phyloP scores from a whole-genome alignment of 35 echinoderm and acorn worm species.

The Heliocidaris tuberculata region DNA sequence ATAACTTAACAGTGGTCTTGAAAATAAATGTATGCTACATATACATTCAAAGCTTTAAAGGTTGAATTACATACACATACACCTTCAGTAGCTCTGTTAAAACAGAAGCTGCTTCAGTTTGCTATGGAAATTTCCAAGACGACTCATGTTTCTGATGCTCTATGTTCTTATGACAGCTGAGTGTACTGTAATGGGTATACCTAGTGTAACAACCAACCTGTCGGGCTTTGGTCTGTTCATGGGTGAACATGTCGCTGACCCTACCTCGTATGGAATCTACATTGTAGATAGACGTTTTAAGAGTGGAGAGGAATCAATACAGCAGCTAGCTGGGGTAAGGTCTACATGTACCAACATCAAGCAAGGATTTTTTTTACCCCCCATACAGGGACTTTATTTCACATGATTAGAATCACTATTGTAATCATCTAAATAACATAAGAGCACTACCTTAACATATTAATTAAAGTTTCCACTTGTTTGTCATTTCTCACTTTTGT shows the following conservation, averaged over 20 bases:
- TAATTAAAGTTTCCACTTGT: no score
- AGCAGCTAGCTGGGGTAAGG: constrained; percentile 87
- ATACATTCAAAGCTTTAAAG: no score
- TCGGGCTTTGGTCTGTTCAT: constrained; percentile 98
- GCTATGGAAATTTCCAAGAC: no score
- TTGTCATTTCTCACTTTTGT: no score
- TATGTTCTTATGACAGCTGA: constrained; percentile 62
- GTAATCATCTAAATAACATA: background rate
- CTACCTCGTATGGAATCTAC: constrained; percentile 95
- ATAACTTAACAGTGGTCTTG: no score
- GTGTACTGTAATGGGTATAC: constrained; percentile 99
- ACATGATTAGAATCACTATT: background rate
- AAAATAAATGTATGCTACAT: no score
- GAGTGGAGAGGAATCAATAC: constrained; percentile 78
- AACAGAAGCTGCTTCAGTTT: no score
- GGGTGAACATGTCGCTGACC: constrained; percentile 89
- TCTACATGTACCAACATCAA: background rate
- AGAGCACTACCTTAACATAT: no score
- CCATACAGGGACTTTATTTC: background rate
- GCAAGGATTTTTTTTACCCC: no score
- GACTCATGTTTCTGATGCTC: no score
- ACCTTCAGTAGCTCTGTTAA: no score
- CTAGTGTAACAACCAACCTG: constrained; percentile 92
- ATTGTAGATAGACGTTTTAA: constrained; percentile 89
- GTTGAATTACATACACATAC: no score